phyloP scores from a whole-genome alignment of 1,140 invertebrate species.

The Phenacoccus solenopsis region DNA sequence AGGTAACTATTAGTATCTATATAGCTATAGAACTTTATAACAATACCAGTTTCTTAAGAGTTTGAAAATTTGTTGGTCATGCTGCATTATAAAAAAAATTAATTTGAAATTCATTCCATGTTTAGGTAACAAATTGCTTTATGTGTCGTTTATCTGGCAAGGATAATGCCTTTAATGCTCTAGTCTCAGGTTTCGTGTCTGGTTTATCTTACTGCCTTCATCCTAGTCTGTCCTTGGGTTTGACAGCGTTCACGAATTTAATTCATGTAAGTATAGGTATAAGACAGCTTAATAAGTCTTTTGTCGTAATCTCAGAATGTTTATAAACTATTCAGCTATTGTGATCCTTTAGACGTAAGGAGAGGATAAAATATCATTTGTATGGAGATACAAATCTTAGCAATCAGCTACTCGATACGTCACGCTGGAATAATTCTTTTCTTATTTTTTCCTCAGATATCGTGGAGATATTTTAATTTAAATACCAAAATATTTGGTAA shows the following conservation, averaged over 20 bases:
- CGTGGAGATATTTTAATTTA: neutral
- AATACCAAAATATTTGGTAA: neutral
- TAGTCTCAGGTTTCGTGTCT: neutral
- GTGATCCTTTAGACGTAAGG: no score
- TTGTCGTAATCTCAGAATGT: no score
- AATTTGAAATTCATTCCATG: neutral
- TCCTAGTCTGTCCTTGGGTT: neutral
- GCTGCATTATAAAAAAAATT: neutral
- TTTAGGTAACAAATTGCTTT: neutral
- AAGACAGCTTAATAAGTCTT: no score
- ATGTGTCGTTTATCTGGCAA: neutral
- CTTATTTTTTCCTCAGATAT: neutral
- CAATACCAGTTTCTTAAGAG: neutral
- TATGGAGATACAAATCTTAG: no score
- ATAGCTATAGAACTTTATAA: neutral
- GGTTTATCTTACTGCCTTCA: neutral
- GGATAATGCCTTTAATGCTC: neutral
- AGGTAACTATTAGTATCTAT: neutral
- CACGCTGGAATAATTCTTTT: no score
- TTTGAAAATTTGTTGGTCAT: neutral
- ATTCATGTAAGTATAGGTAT: slow-evolving; percentile 1
- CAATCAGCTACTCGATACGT: no score
- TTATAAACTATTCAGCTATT: no score
- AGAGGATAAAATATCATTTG: neutral
- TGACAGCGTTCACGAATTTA: neutral